Evolutionary conservation across 53 echinoderm and acorn worm genomes (phyloP).

Genomic region (Hippasteria phrygiana): DNA sequence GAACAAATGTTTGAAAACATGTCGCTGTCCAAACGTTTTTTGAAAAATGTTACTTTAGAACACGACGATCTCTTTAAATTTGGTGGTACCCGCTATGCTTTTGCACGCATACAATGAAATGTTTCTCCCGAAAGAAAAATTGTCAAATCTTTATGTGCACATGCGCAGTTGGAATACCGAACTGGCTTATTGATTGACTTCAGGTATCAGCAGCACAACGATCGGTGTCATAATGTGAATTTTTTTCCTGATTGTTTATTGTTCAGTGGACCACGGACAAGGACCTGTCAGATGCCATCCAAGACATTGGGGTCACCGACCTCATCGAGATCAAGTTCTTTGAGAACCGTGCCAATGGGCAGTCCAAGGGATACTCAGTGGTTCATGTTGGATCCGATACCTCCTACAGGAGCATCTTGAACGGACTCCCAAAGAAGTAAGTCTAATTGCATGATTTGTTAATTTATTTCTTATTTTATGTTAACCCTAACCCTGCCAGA

Average conservation of each 20-base stretch:
- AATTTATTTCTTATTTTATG: background rate
- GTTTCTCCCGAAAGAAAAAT: no score
- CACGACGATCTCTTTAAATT: no score
- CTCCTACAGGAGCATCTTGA: constrained; percentile 82
- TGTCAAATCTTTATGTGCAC: no score
- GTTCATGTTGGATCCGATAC: constrained; percentile 87
- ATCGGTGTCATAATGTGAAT: background rate
- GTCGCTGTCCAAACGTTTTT: no score
- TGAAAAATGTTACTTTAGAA: no score
- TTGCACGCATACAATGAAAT: no score
- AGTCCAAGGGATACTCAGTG: constrained; percentile 94
- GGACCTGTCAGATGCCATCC: constrained; percentile 83
- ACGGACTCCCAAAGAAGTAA: constrained; percentile 88
- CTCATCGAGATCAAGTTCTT: constrained; percentile 92
- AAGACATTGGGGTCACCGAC: constrained; percentile 83
- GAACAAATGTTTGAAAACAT: no score
- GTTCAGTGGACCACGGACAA: constrained; percentile 96
- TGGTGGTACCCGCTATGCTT: no score
- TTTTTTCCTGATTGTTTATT: background rate
- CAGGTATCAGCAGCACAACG: background rate
- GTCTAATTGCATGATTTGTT: background rate
- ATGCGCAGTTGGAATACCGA: no score
- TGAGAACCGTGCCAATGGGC: constrained; percentile 97
- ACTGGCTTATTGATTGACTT: no score
- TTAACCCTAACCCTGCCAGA: background rate